Evolutionary conservation across 2,888 invertebrate species (phyloP), one percentile per base, ranked within the genome.

Genomic region (Cremastinae sp.): DNA sequence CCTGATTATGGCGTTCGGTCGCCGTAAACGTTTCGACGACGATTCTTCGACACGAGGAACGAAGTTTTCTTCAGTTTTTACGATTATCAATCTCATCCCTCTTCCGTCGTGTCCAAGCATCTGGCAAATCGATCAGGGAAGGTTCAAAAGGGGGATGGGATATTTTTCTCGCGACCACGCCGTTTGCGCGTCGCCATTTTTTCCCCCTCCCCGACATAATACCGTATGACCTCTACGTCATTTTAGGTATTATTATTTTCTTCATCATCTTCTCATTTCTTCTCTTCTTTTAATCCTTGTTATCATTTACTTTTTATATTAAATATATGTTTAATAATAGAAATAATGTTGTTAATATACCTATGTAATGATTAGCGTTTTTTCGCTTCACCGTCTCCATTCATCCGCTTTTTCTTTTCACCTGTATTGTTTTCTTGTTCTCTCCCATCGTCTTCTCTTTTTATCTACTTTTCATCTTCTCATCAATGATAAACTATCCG

Each of bases 261-360:
- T n/a, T n/a, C n/a, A n/a, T 18, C 41, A 59, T 70, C 47, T 28
- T 28, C n/a, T 73, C 45, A 53, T 28, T 61, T 65, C 45, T 37
- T 18, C 37, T 37, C 10, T 62, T 58, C 41, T 55, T 65, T 73
- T 72, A 72, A 58, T 65, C 65, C 74, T 72, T 79, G 85, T 84
- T 87, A 88, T 86, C 83, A 84, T 83, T 87, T 88, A 87, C n/a
- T 85, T 85, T 84, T 85, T 83, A 86, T 87, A 86, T 85, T 87
- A 69, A 69, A 69, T 69, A 85, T 87, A 87, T 87, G 86, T 84
- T 83, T 88, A 86, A 88, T 86, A 87, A 88, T 88, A 88, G 86
- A 89, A 89, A 89, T 88, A 87, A 88, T 88, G 87, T 85, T 83
- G 86, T 88, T 87, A 82, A 81, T 86, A 87, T 88, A 88, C 85